phyloP scores from a whole-genome alignment of 2,888 invertebrate genomes.

The Gari tellinella region DNA sequence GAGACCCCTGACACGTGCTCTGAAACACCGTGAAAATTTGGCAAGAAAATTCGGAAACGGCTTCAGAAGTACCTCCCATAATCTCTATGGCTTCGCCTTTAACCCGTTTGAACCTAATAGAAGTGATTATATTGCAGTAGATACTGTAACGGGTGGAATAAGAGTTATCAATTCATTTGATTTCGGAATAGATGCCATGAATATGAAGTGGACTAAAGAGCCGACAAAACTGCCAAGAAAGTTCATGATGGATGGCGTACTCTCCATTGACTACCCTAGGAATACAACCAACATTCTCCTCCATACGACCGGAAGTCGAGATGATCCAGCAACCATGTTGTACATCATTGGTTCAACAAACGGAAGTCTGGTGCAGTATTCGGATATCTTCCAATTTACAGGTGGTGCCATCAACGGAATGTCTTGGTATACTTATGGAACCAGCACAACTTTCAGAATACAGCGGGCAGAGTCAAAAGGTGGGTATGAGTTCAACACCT shows the following conservation, averaged over 20 bases:
- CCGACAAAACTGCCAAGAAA: neutral
- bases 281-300: slow-evolving; percentile 51
- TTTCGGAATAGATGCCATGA: slow-evolving; percentile 58
- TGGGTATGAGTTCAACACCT: too few species aligned
- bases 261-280: slow-evolving; percentile 50
- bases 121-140: slow-evolving; percentile 53
- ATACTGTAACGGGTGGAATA: slow-evolving; percentile 45
- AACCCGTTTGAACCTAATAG: slow-evolving; percentile 55
- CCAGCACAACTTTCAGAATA: too few species aligned
- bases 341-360: slow-evolving; percentile 56
- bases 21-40: slow-evolving; percentile 19
- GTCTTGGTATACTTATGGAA: slow-evolving; percentile 33
- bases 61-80: neutral
- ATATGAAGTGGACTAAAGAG: neutral
- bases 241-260: slow-evolving; percentile 57
- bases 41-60: neutral
- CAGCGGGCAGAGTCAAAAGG: too few species aligned
- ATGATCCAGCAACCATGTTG: slow-evolving; percentile 45
- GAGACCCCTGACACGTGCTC: slow-evolving; percentile 28
- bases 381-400: slow-evolving; percentile 41
- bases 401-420: slow-evolving; percentile 49
- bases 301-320: slow-evolving; percentile 46
- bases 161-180: slow-evolving; percentile 41
- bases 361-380: slow-evolving; percentile 52
- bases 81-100: slow-evolving; percentile 61